Conservation (phyloP, 2,797 vertebrate genomes). For the Lithobates pipiens region DNA sequence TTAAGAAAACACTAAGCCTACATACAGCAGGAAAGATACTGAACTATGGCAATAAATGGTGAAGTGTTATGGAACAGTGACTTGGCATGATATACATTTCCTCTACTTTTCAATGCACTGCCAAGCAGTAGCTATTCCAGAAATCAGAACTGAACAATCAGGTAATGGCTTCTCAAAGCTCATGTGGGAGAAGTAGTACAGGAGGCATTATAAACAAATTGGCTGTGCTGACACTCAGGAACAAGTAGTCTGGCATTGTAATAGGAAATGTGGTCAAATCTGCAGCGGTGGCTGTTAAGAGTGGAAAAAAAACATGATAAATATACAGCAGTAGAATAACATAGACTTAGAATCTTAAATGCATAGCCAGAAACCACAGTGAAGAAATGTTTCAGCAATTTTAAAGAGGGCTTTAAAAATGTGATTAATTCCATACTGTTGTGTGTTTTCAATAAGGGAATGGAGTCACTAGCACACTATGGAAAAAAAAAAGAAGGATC, state of each 20-base stretch:
- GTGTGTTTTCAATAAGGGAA: not conserved
- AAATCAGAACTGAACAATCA: conserved; percentile 27
- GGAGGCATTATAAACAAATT: conserved; percentile 45
- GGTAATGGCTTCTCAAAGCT: conserved; percentile 30
- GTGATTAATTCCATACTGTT: conserved; percentile 43
- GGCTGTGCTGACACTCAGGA: conserved; percentile 50
- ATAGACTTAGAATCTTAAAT: conserved; percentile 31
- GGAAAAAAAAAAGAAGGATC: not conserved
- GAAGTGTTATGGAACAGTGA: conserved; percentile 4
- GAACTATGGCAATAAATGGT: not conserved
- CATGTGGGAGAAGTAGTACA: conserved; percentile 25
- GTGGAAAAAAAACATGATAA: conserved; percentile 46
- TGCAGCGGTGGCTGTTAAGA: conserved; percentile 47
- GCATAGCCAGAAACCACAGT: conserved; percentile 49
- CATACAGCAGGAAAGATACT: not conserved
- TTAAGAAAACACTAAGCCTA: not conserved
- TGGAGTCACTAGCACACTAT: not conserved
- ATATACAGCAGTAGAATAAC: conserved; percentile 27
- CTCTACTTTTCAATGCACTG: conserved; percentile 63
- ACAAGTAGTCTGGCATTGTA: conserved; percentile 54
- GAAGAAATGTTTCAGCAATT: conserved; percentile 37
- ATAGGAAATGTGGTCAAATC: conserved; percentile 59
- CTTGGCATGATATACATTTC: conserved; percentile 21
- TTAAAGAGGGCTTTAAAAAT: conserved; percentile 39
- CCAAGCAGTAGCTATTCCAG: conserved; percentile 35